Conservation (phyloP, 2,113 vertebrate species). For the Triplophysa dalaica region DNA sequence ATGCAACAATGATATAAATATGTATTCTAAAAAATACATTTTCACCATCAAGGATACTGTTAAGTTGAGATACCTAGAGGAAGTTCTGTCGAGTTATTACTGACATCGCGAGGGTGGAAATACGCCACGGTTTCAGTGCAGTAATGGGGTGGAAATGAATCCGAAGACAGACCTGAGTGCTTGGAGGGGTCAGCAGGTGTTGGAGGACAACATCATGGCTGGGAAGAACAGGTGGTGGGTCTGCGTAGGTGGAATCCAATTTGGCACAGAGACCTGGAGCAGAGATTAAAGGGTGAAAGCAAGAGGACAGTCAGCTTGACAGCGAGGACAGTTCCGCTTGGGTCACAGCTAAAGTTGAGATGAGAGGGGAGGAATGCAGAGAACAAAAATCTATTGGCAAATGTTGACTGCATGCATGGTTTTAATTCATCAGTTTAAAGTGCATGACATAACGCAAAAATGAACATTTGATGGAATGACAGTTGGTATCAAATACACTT, state of each 20-base stretch:
- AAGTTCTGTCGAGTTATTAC: slow-evolving; percentile 19
- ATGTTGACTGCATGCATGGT: slow-evolving; percentile 16
- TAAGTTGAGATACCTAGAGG: slow-evolving; percentile 26
- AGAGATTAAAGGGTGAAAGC: slow-evolving; percentile 61
- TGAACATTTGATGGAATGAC: too few relatives aligned
- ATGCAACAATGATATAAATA: neutral
- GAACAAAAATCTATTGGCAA: slow-evolving; percentile 19
- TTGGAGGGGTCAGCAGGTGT: slow-evolving; percentile 54
- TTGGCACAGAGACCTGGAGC: slow-evolving; percentile 57
- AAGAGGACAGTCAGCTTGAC: slow-evolving; percentile 56
- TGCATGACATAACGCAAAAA: too few relatives aligned
- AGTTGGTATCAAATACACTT: too few relatives aligned
- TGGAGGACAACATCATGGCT: slow-evolving; percentile 51
- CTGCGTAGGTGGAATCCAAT: slow-evolving; percentile 58
- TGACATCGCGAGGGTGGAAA: slow-evolving; percentile 25
- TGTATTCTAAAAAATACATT: neutral
- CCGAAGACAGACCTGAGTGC: slow-evolving; percentile 49
- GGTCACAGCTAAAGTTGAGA: slow-evolving; percentile 55
- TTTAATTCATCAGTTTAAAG: too few relatives aligned
- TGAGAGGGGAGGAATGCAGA: slow-evolving; percentile 45
- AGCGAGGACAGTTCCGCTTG: slow-evolving; percentile 51
- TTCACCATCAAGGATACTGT: neutral
- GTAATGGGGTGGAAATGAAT: slow-evolving; percentile 39
- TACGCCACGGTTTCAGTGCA: slow-evolving; percentile 32
- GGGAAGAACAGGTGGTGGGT: slow-evolving; percentile 56